These are phyloP conservation scores for Peromyscus maniculatus DNA, from an alignment of 2,113 vertebrate species.

Conservation along the genomic window DNA sequence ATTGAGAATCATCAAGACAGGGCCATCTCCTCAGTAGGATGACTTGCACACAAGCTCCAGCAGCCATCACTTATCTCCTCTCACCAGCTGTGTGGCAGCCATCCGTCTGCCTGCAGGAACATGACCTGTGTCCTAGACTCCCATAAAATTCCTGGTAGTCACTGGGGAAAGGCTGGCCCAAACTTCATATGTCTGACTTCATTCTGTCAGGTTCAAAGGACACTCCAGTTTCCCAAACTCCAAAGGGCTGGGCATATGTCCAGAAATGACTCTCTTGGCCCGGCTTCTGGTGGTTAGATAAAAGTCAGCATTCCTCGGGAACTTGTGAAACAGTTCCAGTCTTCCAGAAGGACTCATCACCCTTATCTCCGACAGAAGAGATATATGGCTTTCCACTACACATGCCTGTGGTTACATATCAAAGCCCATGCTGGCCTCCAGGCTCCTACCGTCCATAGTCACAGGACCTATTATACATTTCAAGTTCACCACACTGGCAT, in stretches of 20 bases:
- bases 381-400: neutral
- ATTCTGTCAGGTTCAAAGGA: neutral
- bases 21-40: accelerated
- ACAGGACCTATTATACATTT: neutral
- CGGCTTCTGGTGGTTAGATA: neutral
- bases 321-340: neutral
- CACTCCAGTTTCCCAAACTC: neutral
- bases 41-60: constrained; percentile 14
- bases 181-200: neutral
- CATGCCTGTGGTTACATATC: neutral
- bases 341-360: too few species aligned
- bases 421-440: neutral
- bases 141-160: neutral
- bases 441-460: too few species aligned
- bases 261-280: neutral
- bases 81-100: neutral
- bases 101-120: accelerated
- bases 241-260: neutral
- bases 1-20: neutral
- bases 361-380: neutral
- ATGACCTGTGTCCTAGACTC: too few species aligned
- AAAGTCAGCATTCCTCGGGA: neutral
- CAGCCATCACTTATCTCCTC: constrained; percentile 41
- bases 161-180: neutral
- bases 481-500: neutral